Evolutionary conservation across 2,797 vertebrate species (phyloP), one percentile per base, ranked within the genome.

Genomic region (Cryptoblepharus egeriae): DNA sequence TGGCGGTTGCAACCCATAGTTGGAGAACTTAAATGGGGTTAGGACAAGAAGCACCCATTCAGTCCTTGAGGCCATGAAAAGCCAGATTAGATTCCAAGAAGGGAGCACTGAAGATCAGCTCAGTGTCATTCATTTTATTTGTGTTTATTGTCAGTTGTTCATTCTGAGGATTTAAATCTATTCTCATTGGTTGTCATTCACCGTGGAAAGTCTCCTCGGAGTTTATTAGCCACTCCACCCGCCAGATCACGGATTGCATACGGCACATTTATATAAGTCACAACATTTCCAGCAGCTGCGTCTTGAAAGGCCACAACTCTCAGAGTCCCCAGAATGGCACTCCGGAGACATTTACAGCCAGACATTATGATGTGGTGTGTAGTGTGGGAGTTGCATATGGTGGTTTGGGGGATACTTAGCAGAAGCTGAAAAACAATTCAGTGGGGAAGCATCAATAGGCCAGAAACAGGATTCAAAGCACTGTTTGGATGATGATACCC

Each of bases 221-320:
- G 42, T 28, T 58, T 55, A 28, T 63, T 18, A 4, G 28, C 18
- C 28, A 4, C 24, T n/a, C 9, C 49, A 74, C 35, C 60, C 26
- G 18, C 35, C 8, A 64, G 22, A 57, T 42, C 28, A 16, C 61
- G 28, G 55, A 63, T 61, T 81, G 26, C 49, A 70, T 77, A 0
- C 0, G 60, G 5, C 5, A 42, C n/a, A 35, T 79, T 81, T 82
- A 58, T 12, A 12, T 69, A 75, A 61, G 76, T 57, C 28, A 55
- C 13, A 5, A 20, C 74, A 73, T 76, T 76, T 52, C 78, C 77
- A 2, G 65, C 1, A 0, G 39, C 37, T 63, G 42, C 42, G 32
- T 37, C 63, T 32, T 72, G 76, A 55, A 77, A 24, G 77, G 11
- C 22, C 77, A 68, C 30, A 65, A 42, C 82, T 73, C 71, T 35